Base-by-base conservation (phyloP, 1,140 invertebrate genomes). In the Drosophila melanica region DNA sequence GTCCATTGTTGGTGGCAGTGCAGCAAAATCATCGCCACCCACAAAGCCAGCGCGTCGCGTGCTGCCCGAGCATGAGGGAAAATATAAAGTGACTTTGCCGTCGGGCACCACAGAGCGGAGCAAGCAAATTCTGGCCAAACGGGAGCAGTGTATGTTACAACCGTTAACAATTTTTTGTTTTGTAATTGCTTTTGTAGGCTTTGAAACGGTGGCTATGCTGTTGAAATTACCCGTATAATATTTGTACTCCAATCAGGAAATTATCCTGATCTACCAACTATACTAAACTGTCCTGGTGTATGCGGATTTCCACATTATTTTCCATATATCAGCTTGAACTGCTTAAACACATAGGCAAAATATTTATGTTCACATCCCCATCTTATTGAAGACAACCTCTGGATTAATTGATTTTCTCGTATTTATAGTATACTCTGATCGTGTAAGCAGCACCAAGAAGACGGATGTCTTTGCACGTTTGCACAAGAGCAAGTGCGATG, bases 51-150 rank as follows among this genome's bases (percentile, higher is more conserved):
- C 92, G 14, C 72, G 93, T 27, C 87, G 93, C n/a, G 93, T 93
- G 45, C 76, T 93, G 14, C 93, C 93, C 6, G 93, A 93, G 66
- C 93, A 93, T 72, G 93, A 93, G 77, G 93, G 93, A 5, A 90
- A 84, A 59, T 93, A 93, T 70, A 93, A 93, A 85, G 92, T 93
- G 5, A 93, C 90, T 53, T 85, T 93, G 71, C 93, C 93, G 0
- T 77, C 84, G 16, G 93, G 93, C 18, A 92, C 80, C 11, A 93
- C 92, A 5, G 90, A 91, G 39, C 79, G 91, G 35, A 92, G 92
- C 55, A 92, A 93, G 66, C 90, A 92, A 59, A 90, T 93, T 37
- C 57, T 93, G n/a, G 91, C 90, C 27, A 92, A 92, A 63, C 72
- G 90, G 16, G 91, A 90, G n/a, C 77, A 90, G 37, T 60, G 91